Evolutionary conservation across 2,113 vertebrate genomes (phyloP), one percentile per base, ranked within the genome.

Genomic region (Chlamydotis undulata): DNA sequence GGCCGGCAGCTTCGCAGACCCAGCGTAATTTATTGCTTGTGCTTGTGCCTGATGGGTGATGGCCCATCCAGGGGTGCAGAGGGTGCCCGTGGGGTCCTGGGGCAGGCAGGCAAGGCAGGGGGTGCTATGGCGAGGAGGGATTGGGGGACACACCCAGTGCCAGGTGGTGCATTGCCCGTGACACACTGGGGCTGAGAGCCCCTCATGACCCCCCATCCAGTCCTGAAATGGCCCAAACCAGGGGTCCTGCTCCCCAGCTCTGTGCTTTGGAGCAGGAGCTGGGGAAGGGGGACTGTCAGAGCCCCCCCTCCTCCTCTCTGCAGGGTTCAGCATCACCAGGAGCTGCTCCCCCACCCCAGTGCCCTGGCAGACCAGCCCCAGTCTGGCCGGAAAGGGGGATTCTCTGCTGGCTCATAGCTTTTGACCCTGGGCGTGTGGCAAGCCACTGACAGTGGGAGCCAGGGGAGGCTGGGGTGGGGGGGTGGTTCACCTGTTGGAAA

Each of bases 51-150:
- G 22, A 19, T 7, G 2, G 2, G n/a, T 29, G 26, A 33, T 8
- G 11, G 33, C 12, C 18, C 8, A 1, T 14, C 19, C 1, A 2
- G 41, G 21, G 21, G n/a, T 5, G 4, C 26, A 37, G 53, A 26
- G 12, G 24, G 71, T 70, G 17, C 23, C 45, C 18, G 19, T 0
- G 0, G 43, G 56, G 52, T 10, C 11, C 26, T 3, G 8, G 24
- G 41, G 10, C 0, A 6, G 14, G 28, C 9, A 17, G 24, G 61
- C 4, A 2, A 68, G 70, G 60, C 76, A 65, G 56, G 68, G 56
- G 43, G 12, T 56, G 45, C 35, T n/a, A 26, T 43, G 24, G 64
- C 0, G 0, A 63, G 31, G 68, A 53, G 29, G 37, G 52, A 24
- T 25, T 18, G 26, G 35, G 11, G 37, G 21, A 16, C 47, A 53